Conservation (phyloP, 1,140 invertebrate species). For the Colletes gigas region DNA sequence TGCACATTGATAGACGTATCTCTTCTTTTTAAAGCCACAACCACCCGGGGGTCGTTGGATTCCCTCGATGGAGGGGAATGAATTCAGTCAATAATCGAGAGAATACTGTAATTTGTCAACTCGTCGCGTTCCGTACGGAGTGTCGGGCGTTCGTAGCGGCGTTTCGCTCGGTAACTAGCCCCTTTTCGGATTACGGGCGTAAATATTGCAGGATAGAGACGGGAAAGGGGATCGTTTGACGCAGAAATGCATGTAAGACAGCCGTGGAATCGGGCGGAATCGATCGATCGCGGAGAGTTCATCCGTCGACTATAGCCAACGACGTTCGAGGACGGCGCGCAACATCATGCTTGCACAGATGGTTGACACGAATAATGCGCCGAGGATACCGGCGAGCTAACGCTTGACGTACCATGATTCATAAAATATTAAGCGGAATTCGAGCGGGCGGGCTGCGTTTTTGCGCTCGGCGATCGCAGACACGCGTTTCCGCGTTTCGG, state of each 20-base stretch:
- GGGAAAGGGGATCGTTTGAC: constrained; percentile 14
- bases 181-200: background rate
- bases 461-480: constrained; percentile 8
- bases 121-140: no score
- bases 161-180: no score
- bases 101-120: no score
- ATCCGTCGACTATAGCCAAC: constrained; percentile 39
- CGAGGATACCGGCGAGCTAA: constrained; percentile 14
- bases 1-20: no score
- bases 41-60: no score
- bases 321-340: background rate
- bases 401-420: constrained; percentile 44
- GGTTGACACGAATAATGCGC: constrained; percentile 62
- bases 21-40: no score
- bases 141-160: no score
- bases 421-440: constrained; percentile 58
- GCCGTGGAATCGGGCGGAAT: constrained; percentile 19
- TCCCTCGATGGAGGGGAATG: no score
- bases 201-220: no score
- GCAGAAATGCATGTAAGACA: constrained; percentile 45
- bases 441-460: constrained; percentile 7
- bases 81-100: no score
- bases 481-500: constrained; percentile 40
- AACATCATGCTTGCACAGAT: constrained; percentile 31
- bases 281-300: constrained; percentile 43